A percentile compares a stretch with the other conserved stretches of the same genome.
Conservation (phyloP, 2,888 invertebrate species). For the Galerucella nymphaeae region DNA sequence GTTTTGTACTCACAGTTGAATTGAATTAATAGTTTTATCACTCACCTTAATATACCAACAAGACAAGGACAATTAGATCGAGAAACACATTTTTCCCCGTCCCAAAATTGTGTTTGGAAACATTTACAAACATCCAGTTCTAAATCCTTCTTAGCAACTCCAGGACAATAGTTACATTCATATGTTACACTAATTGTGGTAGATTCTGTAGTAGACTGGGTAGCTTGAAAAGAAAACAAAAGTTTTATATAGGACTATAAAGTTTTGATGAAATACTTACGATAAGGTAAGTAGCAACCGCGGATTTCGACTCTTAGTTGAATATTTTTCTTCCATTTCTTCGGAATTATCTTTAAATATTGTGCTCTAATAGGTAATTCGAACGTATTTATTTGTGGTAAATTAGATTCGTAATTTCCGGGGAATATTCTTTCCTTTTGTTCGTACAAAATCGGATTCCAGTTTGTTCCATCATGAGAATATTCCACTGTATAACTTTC, state of each 20-base stretch:
- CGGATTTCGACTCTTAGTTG: slow-evolving; percentile 81
- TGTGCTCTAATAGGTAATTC: slow-evolving; percentile 76
- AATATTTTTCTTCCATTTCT: slow-evolving; percentile 78
- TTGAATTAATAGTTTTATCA: slow-evolving; percentile 30
- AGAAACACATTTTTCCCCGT: slow-evolving; percentile 79
- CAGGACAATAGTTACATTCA: slow-evolving; percentile 70
- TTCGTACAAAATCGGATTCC: slow-evolving; percentile 74
- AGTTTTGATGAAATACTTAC: background rate
- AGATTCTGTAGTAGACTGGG: slow-evolving; percentile 33
- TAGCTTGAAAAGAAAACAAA: slow-evolving; percentile 16
- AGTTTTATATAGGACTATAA: background rate
- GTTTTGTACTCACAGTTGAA: too few species aligned
- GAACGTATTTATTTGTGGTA: slow-evolving; percentile 74
- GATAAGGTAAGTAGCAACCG: slow-evolving; percentile 74
- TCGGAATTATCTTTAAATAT: slow-evolving; percentile 77
- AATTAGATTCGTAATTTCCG: slow-evolving; percentile 77
- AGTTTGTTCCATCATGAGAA: slow-evolving; percentile 76
- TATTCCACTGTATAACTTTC: slow-evolving; percentile 79
- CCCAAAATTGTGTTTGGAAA: slow-evolving; percentile 71
- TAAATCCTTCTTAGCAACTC: slow-evolving; percentile 59
- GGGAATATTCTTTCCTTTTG: slow-evolving; percentile 73
- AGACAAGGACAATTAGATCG: slow-evolving; percentile 83
- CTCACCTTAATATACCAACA: slow-evolving; percentile 73
- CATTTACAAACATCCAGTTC: slow-evolving; percentile 67
- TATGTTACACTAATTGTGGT: slow-evolving; percentile 37